Base-by-base conservation (phyloP, 2,888 invertebrate genomes). In the Xestia c-nigrum region DNA sequence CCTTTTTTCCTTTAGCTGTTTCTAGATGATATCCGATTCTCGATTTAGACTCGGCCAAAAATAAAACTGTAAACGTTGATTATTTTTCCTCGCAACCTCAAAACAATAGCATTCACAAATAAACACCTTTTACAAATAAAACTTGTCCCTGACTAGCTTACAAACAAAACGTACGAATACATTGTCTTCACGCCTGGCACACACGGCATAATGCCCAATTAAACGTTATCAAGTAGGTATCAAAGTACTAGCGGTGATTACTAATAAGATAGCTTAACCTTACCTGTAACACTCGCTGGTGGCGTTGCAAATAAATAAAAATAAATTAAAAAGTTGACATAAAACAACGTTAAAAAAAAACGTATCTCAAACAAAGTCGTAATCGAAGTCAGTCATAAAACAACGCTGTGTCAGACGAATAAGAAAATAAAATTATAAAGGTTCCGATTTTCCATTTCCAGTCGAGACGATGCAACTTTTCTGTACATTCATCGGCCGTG, bases 221-320 rank as follows among this genome's bases (percentile, higher is more conserved):
- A 82, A 64, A 69, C 47, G 74, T 70, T 81, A 85, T 76, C 76
- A 70, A 73, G 64, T 55, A 78, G n/a, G 1, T 16, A 43, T 24
- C 69, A 72, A 59, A 31, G 59, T 16, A 75, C 74, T 84, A 83
- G 89, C 83, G 64, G 55, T 78, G 87, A 84, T 75, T 84, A 80
- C 68, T 82, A 89, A 87, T 76, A 83, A 78, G 47, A 55, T 72
- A 85, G 67, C 63, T 77, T 74, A 83, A 74, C 79, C 92, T 92
- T 88, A 92, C 92, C 92, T 86, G 78, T 81, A 92, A 76, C 43
- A 88, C 88, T 68, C 92, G 90, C 92, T 92, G 85, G 70, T 83
- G 81, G 86, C 83, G 77, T 74, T 67, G 50, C 66, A 84, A 80
- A 76, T 82, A 63, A 85, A 85, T 81, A 77, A 79, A n/a, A 61